Conservation (phyloP, 2,888 invertebrate genomes). For the Cabera pusaria region DNA sequence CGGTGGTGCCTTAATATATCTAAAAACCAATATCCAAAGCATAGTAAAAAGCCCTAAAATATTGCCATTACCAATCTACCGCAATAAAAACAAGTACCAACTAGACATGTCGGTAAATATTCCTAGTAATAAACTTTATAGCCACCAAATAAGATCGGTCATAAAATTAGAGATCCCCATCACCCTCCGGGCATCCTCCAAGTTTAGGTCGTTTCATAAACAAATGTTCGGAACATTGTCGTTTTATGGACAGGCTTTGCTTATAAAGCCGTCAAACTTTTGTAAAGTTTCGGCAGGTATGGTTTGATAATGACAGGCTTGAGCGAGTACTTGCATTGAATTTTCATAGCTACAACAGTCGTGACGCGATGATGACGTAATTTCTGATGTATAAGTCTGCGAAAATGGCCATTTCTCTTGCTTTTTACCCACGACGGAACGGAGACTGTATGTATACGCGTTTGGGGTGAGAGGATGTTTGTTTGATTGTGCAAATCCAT, state of each 20-base stretch:
- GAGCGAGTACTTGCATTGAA: too few species aligned
- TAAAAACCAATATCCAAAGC: background rate
- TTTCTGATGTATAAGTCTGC: too few species aligned
- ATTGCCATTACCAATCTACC: conserved; percentile 6
- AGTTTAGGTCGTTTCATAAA: conserved; percentile 14
- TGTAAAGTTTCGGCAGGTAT: conserved; percentile 3
- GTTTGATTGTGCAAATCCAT: too few species aligned
- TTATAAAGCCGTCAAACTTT: conserved; percentile 4
- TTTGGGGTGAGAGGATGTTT: too few species aligned
- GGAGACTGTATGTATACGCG: too few species aligned
- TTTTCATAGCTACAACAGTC: too few species aligned
- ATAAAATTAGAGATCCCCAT: conserved; percentile 9
- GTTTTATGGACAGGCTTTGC: conserved; percentile 5
- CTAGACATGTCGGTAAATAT: conserved; percentile 13
- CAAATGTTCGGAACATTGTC: conserved; percentile 6
- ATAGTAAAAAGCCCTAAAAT: background rate
- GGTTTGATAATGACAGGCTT: too few species aligned
- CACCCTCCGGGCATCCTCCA: conserved; percentile 7
- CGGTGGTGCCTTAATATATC: too few species aligned
- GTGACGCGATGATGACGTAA: too few species aligned
- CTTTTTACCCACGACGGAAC: too few species aligned
- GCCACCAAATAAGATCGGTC: conserved; percentile 9
- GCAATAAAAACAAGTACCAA: conserved; percentile 8
- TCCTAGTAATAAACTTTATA: conserved; percentile 14
- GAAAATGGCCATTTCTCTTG: too few species aligned